Percentiles rank a stretch among this genome's conserved stretches.
These are phyloP conservation scores for Sycophila sp. DNA, from an alignment of 1,140 invertebrate species.

Conservation along the genomic window DNA sequence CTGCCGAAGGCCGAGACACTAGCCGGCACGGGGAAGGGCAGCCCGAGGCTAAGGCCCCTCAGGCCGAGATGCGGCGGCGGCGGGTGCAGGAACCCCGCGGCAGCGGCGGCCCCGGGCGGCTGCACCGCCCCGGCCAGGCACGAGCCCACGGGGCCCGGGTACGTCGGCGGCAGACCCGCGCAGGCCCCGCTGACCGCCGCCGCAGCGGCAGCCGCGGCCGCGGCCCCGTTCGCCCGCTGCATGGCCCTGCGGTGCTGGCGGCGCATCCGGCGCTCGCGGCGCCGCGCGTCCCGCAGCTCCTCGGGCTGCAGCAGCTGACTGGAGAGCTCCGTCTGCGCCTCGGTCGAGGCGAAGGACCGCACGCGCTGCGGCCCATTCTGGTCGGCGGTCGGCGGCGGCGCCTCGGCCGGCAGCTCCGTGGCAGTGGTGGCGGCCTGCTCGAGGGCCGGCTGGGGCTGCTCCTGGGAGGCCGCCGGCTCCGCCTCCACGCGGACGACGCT, in stretches of 20 bases:
- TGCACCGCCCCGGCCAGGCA: conserved; percentile 9
- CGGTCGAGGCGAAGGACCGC: conserved; percentile 59
- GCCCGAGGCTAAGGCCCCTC: conserved; percentile 61
- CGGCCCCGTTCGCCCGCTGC: conserved; percentile 50
- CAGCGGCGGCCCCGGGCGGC: conserved; percentile 13
- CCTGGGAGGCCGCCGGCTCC: neutral
- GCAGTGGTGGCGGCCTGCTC: neutral
- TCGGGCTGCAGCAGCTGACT: conserved; percentile 42
- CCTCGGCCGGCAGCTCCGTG: conserved; percentile 31
- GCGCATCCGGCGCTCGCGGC: conserved; percentile 57
- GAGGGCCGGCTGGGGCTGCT: neutral
- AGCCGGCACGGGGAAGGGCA: conserved; percentile 63
- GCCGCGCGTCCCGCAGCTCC: conserved; percentile 52
- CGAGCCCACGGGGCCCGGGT: conserved; percentile 46
- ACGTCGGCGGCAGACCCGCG: conserved; percentile 57
- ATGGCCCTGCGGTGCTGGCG: conserved; percentile 55
- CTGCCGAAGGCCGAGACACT: conserved; percentile 65
- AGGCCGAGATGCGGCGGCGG: conserved; percentile 63
- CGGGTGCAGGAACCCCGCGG: conserved; percentile 58
- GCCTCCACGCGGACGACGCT: conserved; percentile 60
- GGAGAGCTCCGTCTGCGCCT: conserved; percentile 60
- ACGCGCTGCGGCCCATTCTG: conserved; percentile 40
- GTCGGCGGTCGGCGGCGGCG: neutral
- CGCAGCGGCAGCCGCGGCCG: conserved; percentile 30
- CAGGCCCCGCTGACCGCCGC: conserved; percentile 43